Evolutionary conservation across 2,113 vertebrate species (phyloP).

Genomic region (Xenus cinereus): DNA sequence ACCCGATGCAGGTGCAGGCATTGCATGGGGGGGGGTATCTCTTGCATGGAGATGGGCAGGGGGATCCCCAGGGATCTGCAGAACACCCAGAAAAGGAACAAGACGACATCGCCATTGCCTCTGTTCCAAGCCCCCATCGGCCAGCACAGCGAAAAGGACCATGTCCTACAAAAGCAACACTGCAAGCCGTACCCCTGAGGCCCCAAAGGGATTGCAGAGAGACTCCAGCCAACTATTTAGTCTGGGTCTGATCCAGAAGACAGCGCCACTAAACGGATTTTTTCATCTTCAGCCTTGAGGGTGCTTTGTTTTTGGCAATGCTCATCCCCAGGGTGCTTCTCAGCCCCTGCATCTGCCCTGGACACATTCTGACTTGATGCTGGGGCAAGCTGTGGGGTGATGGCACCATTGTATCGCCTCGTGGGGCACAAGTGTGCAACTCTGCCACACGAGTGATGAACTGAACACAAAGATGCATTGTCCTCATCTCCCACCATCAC

Average conservation of each 20-base stretch:
- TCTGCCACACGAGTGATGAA: neutral
- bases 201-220: neutral
- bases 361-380: rapidly evolving
- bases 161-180: neutral
- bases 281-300: neutral
- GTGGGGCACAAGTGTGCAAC: neutral
- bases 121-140: neutral
- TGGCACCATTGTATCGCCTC: neutral
- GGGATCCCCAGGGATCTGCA: neutral
- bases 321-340: neutral
- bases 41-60: neutral
- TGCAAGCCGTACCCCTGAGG: neutral
- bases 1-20: neutral
- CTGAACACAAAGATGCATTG: neutral
- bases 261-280: neutral
- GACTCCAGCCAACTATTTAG: neutral
- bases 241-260: neutral
- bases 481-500: neutral
- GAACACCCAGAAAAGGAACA: neutral
- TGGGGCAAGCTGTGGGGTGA: neutral
- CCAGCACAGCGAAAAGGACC: neutral
- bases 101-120: neutral
- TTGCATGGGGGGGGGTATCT: neutral
- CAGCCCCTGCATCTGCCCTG: neutral
- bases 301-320: neutral